phyloP scores from a whole-genome alignment of 2,888 invertebrate genomes.

The Drosophila formosana region DNA sequence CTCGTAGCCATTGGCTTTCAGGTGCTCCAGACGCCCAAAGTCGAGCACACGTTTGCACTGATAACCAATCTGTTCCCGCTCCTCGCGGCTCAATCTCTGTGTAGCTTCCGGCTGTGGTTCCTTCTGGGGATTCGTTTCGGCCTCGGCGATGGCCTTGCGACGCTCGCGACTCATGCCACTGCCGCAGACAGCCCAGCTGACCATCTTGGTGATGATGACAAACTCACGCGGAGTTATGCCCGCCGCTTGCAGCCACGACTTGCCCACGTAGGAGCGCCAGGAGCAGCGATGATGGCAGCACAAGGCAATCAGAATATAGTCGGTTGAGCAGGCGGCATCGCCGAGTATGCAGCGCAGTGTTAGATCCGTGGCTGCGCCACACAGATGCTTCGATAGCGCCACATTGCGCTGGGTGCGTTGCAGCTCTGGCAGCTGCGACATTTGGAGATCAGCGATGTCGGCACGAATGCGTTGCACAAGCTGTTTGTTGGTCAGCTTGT shows the following conservation, averaged over 20 bases:
- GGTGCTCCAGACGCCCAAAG: constrained; percentile 89
- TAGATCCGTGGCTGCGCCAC: constrained; percentile 94
- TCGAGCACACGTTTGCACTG: constrained; percentile 92
- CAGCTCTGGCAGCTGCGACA: constrained; percentile 86
- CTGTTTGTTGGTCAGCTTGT: constrained; percentile 86
- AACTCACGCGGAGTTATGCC: constrained; percentile 89
- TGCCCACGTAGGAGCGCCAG: constrained; percentile 90
- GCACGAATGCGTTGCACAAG: constrained; percentile 89
- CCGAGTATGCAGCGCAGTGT: constrained; percentile 88
- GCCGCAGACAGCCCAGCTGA: constrained; percentile 96
- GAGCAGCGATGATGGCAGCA: constrained; percentile 96
- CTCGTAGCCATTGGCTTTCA: constrained; percentile 87
- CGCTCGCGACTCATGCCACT: constrained; percentile 87
- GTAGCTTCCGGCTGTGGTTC: constrained; percentile 37
- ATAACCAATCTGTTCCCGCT: constrained; percentile 88
- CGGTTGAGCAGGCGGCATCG: constrained; percentile 74
- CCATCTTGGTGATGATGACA: constrained; percentile 91
- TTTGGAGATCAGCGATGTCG: constrained; percentile 92
- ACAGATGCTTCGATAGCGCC: constrained; percentile 94
- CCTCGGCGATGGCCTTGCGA: constrained; percentile 71
- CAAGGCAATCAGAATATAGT: constrained; percentile 91
- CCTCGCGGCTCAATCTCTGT: constrained; percentile 80
- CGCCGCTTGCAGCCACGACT: constrained; percentile 87
- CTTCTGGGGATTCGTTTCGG: constrained; percentile 41
- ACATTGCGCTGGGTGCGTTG: constrained; percentile 87